These are phyloP conservation scores for Orthosia gracilis DNA, from an alignment of 2,888 invertebrate species.

Conservation along the genomic window DNA sequence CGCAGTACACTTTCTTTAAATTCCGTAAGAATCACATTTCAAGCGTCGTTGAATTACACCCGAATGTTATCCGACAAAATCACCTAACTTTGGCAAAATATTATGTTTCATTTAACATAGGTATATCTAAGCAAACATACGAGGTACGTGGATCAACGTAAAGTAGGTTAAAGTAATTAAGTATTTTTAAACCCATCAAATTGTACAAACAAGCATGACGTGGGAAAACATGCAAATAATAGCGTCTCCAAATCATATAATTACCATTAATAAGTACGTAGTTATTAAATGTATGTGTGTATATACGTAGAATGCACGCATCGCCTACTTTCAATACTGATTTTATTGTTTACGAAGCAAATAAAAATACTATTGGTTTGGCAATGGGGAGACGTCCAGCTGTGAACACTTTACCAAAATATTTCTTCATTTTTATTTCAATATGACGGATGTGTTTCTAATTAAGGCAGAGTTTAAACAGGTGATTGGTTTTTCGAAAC, in stretches of 20 bases:
- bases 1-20: too few species aligned
- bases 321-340: constrained; percentile 48
- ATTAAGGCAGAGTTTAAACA: constrained; percentile 39
- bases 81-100: background rate
- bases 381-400: constrained; percentile 24
- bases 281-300: background rate
- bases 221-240: constrained; percentile 36
- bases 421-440: constrained; percentile 5
- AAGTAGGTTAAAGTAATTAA: background rate
- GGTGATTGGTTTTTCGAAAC: constrained; percentile 36
- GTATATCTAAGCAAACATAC: background rate
- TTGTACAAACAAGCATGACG: constrained; percentile 25
- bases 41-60: background rate
- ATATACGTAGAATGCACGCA: constrained; percentile 52
- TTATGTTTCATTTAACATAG: background rate
- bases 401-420: constrained; percentile 25
- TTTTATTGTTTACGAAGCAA: constrained; percentile 41
- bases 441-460: constrained; percentile 20
- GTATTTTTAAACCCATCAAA: constrained; percentile 23
- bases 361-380: constrained; percentile 7
- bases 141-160: constrained; percentile 12
- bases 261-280: constrained; percentile 16
- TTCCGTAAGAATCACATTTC: background rate
- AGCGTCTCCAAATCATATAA: constrained; percentile 16
- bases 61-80: background rate